Base-by-base conservation (phyloP, 2,888 invertebrate genomes). In the Caenorhabditis sp. region DNA sequence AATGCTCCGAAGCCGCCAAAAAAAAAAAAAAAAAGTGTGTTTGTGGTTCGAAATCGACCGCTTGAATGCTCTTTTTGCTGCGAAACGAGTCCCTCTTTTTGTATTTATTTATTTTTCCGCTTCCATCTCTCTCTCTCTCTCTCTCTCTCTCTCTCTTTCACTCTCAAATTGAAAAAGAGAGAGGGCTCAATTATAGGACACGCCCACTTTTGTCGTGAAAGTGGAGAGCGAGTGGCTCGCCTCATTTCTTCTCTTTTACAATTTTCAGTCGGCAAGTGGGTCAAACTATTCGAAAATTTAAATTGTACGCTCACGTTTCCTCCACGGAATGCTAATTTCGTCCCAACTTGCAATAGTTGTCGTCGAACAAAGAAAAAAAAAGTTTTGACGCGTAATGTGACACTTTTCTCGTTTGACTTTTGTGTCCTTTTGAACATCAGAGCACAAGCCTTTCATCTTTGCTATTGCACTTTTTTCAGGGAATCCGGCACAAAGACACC, bases 371-470 rank as follows among this genome's bases (percentile, higher is more conserved):
- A 35, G 35, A 35, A 9, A 35, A 30, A 9, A 35, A 35, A 2
- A 9, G 13, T 35, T 35, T n/a, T n/a, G n/a, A n/a, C n/a, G n/a
- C n/a, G n/a, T n/a, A n/a, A n/a, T n/a, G n/a, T n/a, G n/a, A n/a
- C n/a, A n/a, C 11, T 35, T 35, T 35, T 35, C 35, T 30, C 30
- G 30, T 2, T 22, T n/a, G 22, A 22, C 9, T 41, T 41, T 48
- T 27, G 50, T 43, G 27, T 30, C 24, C 32, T 27, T 27, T 24
- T 48, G 27, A 27, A 37, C 5, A 11, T 22, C 9, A 24, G 43
- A 63, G 35, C 41, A 17, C 43, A 62, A 62, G 32, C 46, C 45
- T 59, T 9, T 59, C 45, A 30, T 35, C 13, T 35, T 46, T 35
- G 17, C 41, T 43, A 11, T 11, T 26, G 26, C 27, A 13, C 30